A percentile compares a stretch with the other conserved stretches of the same genome.
phyloP scores from a whole-genome alignment of 2,888 invertebrate genomes.

The Lepidocyrtinus sp. region DNA sequence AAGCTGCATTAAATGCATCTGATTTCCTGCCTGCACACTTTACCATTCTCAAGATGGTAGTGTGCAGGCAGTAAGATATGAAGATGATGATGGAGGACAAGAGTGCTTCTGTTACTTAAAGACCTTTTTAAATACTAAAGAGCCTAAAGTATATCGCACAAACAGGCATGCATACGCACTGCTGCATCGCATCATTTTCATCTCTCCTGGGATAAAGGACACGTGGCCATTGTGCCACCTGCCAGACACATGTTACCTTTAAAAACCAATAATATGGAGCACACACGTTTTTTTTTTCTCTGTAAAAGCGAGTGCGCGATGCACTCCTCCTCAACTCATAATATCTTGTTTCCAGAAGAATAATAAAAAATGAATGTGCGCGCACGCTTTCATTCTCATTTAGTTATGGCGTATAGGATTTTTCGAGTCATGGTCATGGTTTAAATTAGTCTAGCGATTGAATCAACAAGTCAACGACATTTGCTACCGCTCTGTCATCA shows the following conservation, averaged over 20 bases:
- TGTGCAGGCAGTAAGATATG: neutral
- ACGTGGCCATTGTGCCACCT: slow-evolving; percentile 69
- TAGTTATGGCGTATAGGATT: too few species aligned
- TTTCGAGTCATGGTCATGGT: too few species aligned
- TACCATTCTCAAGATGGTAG: slow-evolving; percentile 24
- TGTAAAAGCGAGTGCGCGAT: slow-evolving; percentile 1
- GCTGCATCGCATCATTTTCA: slow-evolving; percentile 30
- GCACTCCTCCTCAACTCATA: slow-evolving; percentile 6
- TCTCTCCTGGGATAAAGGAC: slow-evolving; percentile 62
- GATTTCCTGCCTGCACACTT: slow-evolving; percentile 26
- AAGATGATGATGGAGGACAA: slow-evolving; percentile 21
- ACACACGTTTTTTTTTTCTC: slow-evolving; percentile 44
- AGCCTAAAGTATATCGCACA: slow-evolving; percentile 6
- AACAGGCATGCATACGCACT: slow-evolving; percentile 28
- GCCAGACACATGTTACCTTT: slow-evolving; percentile 69
- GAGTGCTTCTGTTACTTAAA: slow-evolving; percentile 5
- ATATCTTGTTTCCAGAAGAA: slow-evolving; percentile 23
- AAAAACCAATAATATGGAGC: slow-evolving; percentile 32
- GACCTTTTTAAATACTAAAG: slow-evolving; percentile 34
- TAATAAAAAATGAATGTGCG: neutral
- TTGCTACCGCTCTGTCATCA: neutral
- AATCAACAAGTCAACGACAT: too few species aligned
- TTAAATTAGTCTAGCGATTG: too few species aligned
- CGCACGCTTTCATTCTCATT: too few species aligned
- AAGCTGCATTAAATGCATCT: slow-evolving; percentile 38